phyloP scores from a whole-genome alignment of 2,888 invertebrate species.

The Hirtodrosophila cameraria region DNA sequence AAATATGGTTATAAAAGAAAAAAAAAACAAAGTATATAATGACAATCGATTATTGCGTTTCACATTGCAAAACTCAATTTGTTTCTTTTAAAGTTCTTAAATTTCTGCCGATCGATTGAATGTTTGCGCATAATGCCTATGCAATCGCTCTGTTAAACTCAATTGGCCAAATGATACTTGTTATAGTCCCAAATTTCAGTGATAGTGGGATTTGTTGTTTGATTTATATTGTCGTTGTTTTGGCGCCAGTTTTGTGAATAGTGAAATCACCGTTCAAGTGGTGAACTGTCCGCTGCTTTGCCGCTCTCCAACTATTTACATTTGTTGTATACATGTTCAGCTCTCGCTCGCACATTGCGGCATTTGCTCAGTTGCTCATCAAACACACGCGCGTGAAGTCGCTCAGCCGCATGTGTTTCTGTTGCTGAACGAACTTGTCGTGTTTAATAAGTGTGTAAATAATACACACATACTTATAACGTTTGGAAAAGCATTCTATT shows the following conservation, averaged over 20 bases:
- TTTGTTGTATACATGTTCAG: constrained; percentile 10
- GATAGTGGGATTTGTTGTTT: neutral
- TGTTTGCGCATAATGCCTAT: no score
- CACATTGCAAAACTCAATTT: no score
- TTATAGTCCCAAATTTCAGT: no score
- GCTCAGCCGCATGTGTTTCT: constrained; percentile 23
- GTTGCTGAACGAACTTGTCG: constrained; percentile 27
- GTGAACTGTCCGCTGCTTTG: constrained; percentile 6
- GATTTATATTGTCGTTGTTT: neutral
- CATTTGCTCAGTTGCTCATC: constrained; percentile 57
- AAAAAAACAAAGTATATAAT: no score
- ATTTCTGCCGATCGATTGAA: no score
- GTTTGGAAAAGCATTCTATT: constrained; percentile 30
- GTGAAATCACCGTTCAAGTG: constrained; percentile 30
- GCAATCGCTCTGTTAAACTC: no score
- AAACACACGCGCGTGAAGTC: constrained; percentile 41
- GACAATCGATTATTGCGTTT: no score
- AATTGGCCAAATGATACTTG: no score
- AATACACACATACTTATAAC: constrained; percentile 13
- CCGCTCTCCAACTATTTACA: constrained; percentile 23
- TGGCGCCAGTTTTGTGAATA: constrained; percentile 20
- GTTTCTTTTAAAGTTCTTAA: no score
- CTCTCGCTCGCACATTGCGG: constrained; percentile 32
- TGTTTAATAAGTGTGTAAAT: constrained; percentile 38
- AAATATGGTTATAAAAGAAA: no score